A percentile compares a stretch with the other conserved stretches of the same genome.
Conservation (phyloP, 1,140 invertebrate species). For the Drosophila nigromelanica region DNA sequence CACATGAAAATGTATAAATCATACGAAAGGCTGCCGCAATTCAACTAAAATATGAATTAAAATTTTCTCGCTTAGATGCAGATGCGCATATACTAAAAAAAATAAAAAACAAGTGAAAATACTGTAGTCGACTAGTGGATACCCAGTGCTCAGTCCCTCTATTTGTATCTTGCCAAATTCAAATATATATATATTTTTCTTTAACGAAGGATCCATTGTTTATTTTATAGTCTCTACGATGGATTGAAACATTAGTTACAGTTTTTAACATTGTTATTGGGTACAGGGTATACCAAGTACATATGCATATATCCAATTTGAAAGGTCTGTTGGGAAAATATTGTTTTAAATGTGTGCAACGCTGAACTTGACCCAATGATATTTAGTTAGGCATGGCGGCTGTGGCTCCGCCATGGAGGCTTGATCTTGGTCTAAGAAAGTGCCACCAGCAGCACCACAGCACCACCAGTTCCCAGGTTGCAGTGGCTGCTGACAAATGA, state of each 20-base stretch:
- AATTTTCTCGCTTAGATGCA: conserved; percentile 46
- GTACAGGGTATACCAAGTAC: not conserved
- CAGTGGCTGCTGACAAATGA: conserved; percentile 71
- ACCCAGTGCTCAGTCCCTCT: not conserved
- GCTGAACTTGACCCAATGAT: conserved; percentile 81
- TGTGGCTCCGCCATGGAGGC: conserved; percentile 10
- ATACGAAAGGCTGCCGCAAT: conserved; percentile 45
- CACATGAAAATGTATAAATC: conserved; percentile 76
- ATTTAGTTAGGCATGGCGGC: conserved; percentile 64
- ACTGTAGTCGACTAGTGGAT: not conserved
- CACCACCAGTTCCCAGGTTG: conserved; percentile 44
- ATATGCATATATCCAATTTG: conserved; percentile 19
- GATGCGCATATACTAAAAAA: conserved; percentile 40
- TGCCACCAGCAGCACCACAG: conserved; percentile 41
- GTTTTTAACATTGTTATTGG: no score
- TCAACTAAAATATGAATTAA: conserved; percentile 64
- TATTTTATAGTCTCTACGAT: no score
- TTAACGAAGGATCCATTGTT: no score
- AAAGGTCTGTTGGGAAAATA: conserved; percentile 58
- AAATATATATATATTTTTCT: not conserved
- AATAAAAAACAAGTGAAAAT: not conserved
- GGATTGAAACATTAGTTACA: no score
- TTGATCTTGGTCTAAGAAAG: conserved; percentile 64
- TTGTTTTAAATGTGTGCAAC: conserved; percentile 64
- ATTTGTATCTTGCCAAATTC: no score